Evolutionary conservation across 2,113 vertebrate genomes (phyloP).

Genomic region (Galbula dea): DNA sequence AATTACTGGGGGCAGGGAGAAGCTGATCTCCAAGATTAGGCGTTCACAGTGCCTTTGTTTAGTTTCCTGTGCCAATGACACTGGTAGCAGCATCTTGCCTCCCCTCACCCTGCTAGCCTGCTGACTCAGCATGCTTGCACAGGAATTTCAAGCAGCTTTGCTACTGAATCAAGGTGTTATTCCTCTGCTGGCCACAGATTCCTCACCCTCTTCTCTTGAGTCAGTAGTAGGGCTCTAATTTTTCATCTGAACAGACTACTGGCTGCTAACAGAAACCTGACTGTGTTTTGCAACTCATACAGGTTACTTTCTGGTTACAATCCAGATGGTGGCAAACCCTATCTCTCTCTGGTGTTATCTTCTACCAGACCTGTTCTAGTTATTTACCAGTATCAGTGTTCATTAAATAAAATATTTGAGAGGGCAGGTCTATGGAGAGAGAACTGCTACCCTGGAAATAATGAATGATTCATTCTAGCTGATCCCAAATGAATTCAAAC

Average conservation of each 20-base stretch:
- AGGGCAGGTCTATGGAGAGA: background rate
- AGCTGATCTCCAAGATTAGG: background rate
- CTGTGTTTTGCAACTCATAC: background rate
- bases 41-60: background rate
- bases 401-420: background rate
- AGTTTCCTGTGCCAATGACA: background rate
- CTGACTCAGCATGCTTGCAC: background rate
- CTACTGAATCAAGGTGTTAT: background rate
- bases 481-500: slow-evolving; percentile 9
- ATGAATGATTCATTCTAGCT: background rate
- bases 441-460: slow-evolving; percentile 36
- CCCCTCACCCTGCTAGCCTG: background rate
- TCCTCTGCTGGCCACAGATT: background rate
- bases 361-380: background rate
- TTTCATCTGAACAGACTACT: background rate
- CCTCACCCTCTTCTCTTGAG: background rate
- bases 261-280: background rate
- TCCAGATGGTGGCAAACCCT: background rate
- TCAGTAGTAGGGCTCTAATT: background rate
- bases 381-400: background rate
- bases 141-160: background rate
- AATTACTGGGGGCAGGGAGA: background rate
- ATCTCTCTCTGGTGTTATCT: background rate
- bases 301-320: background rate
- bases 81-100: background rate